Conservation (phyloP, 2,113 vertebrate species). For the Thermophis baileyi region DNA sequence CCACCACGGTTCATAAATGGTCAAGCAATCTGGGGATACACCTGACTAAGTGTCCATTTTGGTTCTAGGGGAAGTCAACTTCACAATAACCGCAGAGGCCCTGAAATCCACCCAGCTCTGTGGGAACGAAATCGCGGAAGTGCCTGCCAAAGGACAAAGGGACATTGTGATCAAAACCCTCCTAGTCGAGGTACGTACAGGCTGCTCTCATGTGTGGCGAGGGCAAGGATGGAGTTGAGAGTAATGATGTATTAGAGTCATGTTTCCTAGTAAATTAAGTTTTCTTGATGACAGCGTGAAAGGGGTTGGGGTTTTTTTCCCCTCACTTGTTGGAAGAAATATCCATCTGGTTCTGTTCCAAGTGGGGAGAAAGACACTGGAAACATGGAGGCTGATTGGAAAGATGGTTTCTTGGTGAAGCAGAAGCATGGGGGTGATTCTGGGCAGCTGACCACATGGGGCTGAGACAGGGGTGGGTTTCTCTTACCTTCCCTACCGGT, state of each 20-base stretch:
- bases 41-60: background rate
- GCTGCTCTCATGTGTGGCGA: background rate
- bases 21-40: background rate
- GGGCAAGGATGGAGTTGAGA: background rate
- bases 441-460: too few relatives aligned
- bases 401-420: too few relatives aligned
- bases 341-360: too few relatives aligned
- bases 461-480: too few relatives aligned
- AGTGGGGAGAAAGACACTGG: too few relatives aligned
- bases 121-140: background rate
- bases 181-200: background rate
- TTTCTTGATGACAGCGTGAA: background rate
- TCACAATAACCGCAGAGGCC: background rate
- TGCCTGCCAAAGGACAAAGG: background rate
- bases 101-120: background rate
- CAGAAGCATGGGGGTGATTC: too few relatives aligned
- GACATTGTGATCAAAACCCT: background rate
- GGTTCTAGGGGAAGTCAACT: fast-evolving
- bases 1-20: too few relatives aligned
- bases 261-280: background rate
- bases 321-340: too few relatives aligned
- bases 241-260: background rate
- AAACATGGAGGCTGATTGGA: too few relatives aligned
- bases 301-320: background rate
- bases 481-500: too few relatives aligned